These are phyloP conservation scores for Conopomorpha cramerella DNA, from an alignment of 1,140 invertebrate genomes.

Conservation along the genomic window DNA sequence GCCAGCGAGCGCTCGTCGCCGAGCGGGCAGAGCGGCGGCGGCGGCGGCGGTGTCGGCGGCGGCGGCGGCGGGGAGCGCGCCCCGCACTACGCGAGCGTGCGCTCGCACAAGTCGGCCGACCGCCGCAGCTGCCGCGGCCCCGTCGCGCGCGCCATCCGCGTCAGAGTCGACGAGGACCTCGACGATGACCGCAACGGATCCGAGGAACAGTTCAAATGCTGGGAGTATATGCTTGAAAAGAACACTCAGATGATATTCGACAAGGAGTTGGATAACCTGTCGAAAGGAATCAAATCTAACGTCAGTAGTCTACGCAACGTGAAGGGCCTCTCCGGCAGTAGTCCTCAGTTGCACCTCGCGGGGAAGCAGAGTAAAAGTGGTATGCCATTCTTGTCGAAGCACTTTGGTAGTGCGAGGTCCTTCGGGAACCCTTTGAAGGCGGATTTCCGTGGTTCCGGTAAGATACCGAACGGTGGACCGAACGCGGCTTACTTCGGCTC, in stretches of 20 bases:
- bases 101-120: conserved; percentile 43
- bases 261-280: conserved; percentile 83
- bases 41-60: conserved; percentile 55
- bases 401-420: conserved; percentile 79
- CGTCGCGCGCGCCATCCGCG: conserved; percentile 61
- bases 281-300: conserved; percentile 64
- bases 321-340: conserved; percentile 61
- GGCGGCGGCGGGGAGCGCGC: conserved; percentile 31
- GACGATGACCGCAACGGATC: conserved; percentile 59
- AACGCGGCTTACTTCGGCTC: conserved; percentile 87
- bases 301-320: conserved; percentile 49
- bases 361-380: conserved; percentile 48
- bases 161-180: conserved; percentile 64
- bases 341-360: conserved; percentile 60
- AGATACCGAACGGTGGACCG: conserved; percentile 68
- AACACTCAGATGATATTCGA: conserved; percentile 88
- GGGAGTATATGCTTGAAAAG: conserved; percentile 92
- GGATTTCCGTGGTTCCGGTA: conserved; percentile 48
- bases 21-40: conserved; percentile 79
- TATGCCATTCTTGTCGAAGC: conserved; percentile 69
- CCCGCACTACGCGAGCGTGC: conserved; percentile 47
- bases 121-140: conserved; percentile 61
- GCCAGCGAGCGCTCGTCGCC: conserved; percentile 75
- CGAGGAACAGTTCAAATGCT: conserved; percentile 88
- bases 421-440: conserved; percentile 39